phyloP scores from a whole-genome alignment of 2,113 vertebrate genomes.

The Triplophysa siluroides region DNA sequence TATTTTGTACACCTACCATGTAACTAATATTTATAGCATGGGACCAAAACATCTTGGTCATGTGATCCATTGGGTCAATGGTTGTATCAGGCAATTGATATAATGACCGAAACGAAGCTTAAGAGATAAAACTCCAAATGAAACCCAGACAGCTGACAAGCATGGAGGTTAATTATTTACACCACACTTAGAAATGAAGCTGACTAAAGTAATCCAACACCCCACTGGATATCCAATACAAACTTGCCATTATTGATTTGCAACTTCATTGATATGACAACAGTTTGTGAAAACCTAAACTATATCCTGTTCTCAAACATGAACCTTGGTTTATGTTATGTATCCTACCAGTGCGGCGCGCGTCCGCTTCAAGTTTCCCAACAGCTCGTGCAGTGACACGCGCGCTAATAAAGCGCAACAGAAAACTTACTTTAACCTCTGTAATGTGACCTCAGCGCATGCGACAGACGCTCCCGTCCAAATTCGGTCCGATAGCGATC shows the following conservation, averaged over 20 bases:
- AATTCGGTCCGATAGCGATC: not conserved
- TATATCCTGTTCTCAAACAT: not conserved
- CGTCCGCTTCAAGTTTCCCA: not conserved
- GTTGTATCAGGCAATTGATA: not conserved
- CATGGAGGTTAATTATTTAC: conserved; percentile 42
- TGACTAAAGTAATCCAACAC: conserved; percentile 11
- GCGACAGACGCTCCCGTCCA: conserved; percentile 10
- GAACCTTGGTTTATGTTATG: too few relatives aligned
- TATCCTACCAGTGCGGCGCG: not conserved
- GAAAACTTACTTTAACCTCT: conserved; percentile 33
- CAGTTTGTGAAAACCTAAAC: not conserved
- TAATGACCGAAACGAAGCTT: not conserved
- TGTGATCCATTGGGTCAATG: not conserved
- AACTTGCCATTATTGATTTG: not conserved
- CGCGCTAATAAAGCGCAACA: not conserved
- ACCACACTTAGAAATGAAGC: conserved; percentile 26
- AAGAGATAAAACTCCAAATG: not conserved
- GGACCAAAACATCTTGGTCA: not conserved
- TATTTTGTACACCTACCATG: not conserved
- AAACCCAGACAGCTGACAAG: conserved; percentile 3
- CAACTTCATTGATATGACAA: too few relatives aligned
- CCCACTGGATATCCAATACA: not conserved
- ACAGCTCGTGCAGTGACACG: conserved; percentile 14
- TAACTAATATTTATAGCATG: not conserved
- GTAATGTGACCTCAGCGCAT: not conserved